These are phyloP conservation scores for Sminthopsis crassicaudata DNA, from an alignment of 2,113 vertebrate species.

Conservation along the genomic window DNA sequence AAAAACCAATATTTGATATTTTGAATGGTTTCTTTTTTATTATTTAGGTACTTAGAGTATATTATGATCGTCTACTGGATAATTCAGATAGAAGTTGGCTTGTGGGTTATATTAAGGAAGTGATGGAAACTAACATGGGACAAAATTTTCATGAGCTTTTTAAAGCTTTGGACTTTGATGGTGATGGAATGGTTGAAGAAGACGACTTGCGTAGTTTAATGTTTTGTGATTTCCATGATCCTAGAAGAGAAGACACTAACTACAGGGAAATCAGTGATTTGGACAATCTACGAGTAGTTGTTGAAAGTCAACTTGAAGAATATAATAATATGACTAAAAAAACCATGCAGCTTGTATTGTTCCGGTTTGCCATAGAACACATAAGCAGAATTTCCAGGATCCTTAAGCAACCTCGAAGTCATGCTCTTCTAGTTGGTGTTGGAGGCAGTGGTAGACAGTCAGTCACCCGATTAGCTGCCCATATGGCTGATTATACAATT, in stretches of 20 bases:
- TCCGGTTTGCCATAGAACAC: conserved; percentile 94
- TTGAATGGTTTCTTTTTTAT: conserved; percentile 43
- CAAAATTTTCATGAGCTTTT: conserved; percentile 92
- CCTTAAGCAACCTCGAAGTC: conserved; percentile 92
- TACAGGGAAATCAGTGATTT: conserved; percentile 88
- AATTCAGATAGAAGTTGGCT: conserved; percentile 90
- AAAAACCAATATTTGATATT: conserved; percentile 13
- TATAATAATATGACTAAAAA: conserved; percentile 93
- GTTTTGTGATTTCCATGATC: conserved; percentile 95
- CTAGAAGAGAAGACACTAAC: conserved; percentile 88
- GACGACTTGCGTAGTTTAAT: conserved; percentile 93
- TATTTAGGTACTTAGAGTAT: conserved; percentile 91
- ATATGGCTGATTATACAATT: conserved; percentile 91
- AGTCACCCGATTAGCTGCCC: conserved; percentile 90
- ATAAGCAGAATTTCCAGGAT: conserved; percentile 93
- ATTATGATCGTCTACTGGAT: conserved; percentile 93
- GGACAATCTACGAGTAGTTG: conserved; percentile 85
- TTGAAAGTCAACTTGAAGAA: conserved; percentile 91
- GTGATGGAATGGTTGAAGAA: conserved; percentile 88
- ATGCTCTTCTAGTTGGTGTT: conserved; percentile 93
- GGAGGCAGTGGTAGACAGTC: conserved; percentile 94
- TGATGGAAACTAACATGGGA: conserved; percentile 82
- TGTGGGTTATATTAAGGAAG: conserved; percentile 85
- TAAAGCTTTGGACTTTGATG: conserved; percentile 86
- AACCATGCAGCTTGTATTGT: conserved; percentile 93